These are phyloP conservation scores for Cinclus cinclus DNA, from an alignment of 2,113 vertebrate genomes.

Conservation along the genomic window DNA sequence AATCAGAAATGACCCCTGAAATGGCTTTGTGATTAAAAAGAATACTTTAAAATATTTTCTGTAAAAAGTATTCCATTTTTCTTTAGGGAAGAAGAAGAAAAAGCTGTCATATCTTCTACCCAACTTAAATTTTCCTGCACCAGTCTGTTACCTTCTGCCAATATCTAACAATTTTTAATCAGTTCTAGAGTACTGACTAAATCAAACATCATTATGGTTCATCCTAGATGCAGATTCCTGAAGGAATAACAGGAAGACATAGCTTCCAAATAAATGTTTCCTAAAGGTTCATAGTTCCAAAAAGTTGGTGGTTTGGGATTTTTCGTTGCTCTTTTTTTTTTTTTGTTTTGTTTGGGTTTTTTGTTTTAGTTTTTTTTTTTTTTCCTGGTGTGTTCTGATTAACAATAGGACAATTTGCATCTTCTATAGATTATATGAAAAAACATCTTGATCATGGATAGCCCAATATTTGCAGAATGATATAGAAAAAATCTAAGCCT, in stretches of 20 bases:
- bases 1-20: background rate
- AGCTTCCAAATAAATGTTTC: background rate
- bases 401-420: background rate
- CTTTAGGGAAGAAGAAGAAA: background rate
- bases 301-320: background rate
- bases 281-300: background rate
- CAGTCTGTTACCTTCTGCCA: background rate
- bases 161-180: background rate
- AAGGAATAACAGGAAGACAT: background rate
- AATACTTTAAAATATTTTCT: background rate
- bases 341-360: background rate
- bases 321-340: background rate
- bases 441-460: background rate
- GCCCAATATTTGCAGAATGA: background rate
- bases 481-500: background rate
- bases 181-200: background rate
- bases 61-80: background rate
- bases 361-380: background rate
- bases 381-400: background rate
- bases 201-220: background rate
- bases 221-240: background rate
- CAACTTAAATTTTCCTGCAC: background rate
- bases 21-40: background rate
- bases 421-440: background rate
- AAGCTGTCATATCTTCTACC: background rate